phyloP scores from a whole-genome alignment of 2,113 vertebrate genomes.

The Elaphurus davidianus region DNA sequence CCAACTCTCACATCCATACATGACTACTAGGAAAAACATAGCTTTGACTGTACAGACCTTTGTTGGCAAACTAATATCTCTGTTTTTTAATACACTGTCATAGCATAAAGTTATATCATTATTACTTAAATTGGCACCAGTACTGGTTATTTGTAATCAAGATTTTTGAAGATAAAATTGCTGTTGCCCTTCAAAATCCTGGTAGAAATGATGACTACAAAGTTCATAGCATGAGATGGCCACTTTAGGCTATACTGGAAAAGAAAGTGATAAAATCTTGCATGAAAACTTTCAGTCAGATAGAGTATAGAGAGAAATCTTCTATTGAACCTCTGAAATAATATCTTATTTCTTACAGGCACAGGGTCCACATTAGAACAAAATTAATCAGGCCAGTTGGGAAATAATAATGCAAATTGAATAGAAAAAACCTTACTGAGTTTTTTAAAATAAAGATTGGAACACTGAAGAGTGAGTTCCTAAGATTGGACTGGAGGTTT shows the following conservation, averaged over 20 bases:
- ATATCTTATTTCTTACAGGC: not conserved
- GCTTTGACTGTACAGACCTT: not conserved
- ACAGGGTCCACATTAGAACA: not conserved
- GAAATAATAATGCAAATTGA: not conserved
- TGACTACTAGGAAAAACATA: not conserved
- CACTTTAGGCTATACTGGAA: not conserved
- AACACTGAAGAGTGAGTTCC: not conserved
- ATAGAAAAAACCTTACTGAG: not conserved
- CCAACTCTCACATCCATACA: not conserved
- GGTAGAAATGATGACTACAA: not conserved
- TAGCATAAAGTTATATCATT: not conserved
- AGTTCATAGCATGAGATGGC: not conserved
- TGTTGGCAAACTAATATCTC: not conserved
- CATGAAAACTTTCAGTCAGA: not conserved
- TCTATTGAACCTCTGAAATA: not conserved
- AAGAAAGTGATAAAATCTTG: not conserved
- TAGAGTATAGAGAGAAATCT: not conserved
- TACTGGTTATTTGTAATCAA: not conserved
- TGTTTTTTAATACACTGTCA: not conserved
- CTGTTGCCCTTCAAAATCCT: not conserved
- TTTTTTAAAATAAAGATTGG: slow-evolving; percentile 11
- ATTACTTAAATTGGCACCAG: not conserved
- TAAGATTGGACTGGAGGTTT: not conserved
- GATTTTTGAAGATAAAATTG: not conserved
- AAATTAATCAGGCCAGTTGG: not conserved